Evolutionary conservation across 2,888 invertebrate genomes (phyloP).

Genomic region (Operophtera brumata): DNA sequence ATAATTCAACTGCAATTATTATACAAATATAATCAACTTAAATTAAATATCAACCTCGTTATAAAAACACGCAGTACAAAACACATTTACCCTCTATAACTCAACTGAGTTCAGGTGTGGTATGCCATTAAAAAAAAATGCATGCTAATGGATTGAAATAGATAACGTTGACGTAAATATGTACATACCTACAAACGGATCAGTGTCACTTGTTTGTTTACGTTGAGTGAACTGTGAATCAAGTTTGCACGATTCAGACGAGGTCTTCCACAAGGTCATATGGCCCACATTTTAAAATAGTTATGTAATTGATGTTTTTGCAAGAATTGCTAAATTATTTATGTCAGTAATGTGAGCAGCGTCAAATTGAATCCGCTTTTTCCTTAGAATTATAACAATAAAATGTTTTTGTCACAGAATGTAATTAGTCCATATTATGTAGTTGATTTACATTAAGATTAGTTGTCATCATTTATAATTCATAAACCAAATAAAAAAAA

Average conservation of each 20-base stretch:
- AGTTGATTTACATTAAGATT: too few relatives aligned
- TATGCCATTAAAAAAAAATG: slow-evolving; percentile 22
- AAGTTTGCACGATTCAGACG: slow-evolving; percentile 29
- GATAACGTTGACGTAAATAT: slow-evolving; percentile 14
- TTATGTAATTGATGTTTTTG: neutral
- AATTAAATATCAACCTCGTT: too few relatives aligned
- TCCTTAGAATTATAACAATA: neutral
- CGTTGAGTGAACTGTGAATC: slow-evolving; percentile 30
- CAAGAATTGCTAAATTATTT: slow-evolving; percentile 3
- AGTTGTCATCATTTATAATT: too few relatives aligned
- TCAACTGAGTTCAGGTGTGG: neutral
- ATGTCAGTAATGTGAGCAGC: neutral
- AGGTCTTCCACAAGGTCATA: slow-evolving; percentile 30
- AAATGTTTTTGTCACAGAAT: too few relatives aligned
- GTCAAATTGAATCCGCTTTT: neutral
- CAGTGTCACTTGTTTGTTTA: slow-evolving; percentile 28
- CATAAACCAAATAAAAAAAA: too few relatives aligned
- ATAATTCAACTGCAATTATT: too few relatives aligned
- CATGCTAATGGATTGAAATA: slow-evolving; percentile 30
- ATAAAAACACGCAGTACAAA: neutral
- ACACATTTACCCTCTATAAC: neutral
- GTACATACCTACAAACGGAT: slow-evolving; percentile 19
- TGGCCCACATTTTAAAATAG: slow-evolving; percentile 7
- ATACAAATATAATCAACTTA: too few relatives aligned
- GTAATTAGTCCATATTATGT: too few relatives aligned